Conservation (phyloP, 2,113 vertebrate genomes). For the Phodopus roborovskii region DNA sequence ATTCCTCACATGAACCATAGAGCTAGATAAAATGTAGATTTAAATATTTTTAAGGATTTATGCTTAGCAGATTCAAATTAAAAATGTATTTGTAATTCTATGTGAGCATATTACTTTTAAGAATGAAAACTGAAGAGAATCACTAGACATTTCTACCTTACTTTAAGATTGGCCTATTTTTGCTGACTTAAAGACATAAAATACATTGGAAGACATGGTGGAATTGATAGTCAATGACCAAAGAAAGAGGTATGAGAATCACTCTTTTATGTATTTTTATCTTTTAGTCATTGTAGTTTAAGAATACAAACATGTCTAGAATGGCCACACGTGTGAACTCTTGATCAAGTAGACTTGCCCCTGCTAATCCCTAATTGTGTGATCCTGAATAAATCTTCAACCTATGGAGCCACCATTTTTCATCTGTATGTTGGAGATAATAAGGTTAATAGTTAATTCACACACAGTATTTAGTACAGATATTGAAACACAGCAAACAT, state of each 20-base stretch:
- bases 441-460: neutral
- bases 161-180: conserved; percentile 1
- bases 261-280: neutral
- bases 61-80: neutral
- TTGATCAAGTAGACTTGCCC: neutral
- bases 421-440: neutral
- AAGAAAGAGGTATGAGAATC: neutral
- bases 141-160: neutral
- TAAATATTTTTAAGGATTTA: neutral
- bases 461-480: neutral
- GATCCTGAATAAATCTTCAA: neutral
- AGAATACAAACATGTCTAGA: neutral
- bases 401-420: neutral
- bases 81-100: neutral
- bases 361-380: neutral
- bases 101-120: neutral
- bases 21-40: conserved; percentile 32
- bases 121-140: neutral
- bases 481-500: neutral
- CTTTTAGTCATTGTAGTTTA: neutral
- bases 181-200: neutral
- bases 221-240: neutral
- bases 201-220: neutral
- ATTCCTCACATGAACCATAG: neutral
- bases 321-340: neutral